A percentile compares a stretch with the other conserved stretches of the same genome.
These are phyloP conservation scores for Colaptes auratus DNA, from an alignment of 2,113 vertebrate genomes.

Conservation along the genomic window DNA sequence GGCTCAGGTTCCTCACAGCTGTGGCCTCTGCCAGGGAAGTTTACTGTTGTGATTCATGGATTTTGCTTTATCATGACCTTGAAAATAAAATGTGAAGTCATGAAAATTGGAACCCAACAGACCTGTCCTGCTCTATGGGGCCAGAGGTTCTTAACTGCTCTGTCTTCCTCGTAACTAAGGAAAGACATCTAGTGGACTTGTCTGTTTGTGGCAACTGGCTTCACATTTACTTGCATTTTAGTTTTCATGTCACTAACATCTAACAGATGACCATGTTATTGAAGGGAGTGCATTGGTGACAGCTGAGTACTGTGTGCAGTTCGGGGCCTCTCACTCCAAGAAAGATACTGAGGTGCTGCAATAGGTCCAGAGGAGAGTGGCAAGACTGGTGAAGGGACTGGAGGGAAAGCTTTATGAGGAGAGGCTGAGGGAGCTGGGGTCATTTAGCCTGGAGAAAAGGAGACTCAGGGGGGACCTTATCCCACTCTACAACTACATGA, in stretches of 20 bases:
- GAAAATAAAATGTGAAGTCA: not conserved
- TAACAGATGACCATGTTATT: not conserved
- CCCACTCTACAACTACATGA: too few species aligned
- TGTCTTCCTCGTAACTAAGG: accelerated
- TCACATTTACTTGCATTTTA: not conserved
- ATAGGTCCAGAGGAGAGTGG: too few species aligned
- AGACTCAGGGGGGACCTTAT: too few species aligned
- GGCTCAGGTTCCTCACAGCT: not conserved
- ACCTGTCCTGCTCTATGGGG: not conserved
- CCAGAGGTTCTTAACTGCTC: not conserved
- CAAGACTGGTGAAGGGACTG: too few species aligned
- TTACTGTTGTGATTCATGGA: not conserved
- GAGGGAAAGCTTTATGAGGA: too few species aligned
- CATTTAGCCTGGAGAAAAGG: too few species aligned
- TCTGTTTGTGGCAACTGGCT: not conserved
- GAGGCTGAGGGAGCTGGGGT: too few species aligned
- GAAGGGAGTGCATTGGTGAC: not conserved
- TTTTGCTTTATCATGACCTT: not conserved
- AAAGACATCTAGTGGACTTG: not conserved
- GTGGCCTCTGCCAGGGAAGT: not conserved
- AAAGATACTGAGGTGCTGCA: too few species aligned
- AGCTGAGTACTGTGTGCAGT: not conserved
- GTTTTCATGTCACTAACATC: not conserved
- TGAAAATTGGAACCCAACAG: not conserved
- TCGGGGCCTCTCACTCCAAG: too few species aligned